Conservation (phyloP, 2,113 vertebrate genomes). For the Pseudorasbora parva region DNA sequence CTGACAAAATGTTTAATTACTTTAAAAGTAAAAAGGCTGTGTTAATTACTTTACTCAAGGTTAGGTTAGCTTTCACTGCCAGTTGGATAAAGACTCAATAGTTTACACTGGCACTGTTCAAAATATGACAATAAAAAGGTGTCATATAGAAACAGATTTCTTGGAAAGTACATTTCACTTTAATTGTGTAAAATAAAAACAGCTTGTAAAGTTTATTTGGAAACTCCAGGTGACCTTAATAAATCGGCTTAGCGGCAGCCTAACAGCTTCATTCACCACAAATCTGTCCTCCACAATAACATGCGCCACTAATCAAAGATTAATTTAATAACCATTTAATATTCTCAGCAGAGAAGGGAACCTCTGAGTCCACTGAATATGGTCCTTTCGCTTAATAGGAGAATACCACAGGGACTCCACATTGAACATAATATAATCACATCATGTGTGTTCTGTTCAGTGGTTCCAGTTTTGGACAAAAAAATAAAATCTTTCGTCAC, state of each 20-base stretch:
- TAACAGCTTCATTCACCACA: slow-evolving; percentile 78
- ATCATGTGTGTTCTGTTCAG: slow-evolving; percentile 77
- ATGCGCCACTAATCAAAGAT: slow-evolving; percentile 80
- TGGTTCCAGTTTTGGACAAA: slow-evolving; percentile 58
- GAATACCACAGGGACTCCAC: slow-evolving; percentile 75
- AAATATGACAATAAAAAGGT: slow-evolving; percentile 31
- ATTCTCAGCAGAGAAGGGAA: slow-evolving; percentile 75
- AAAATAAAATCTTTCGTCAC: slow-evolving; percentile 27
- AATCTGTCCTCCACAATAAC: slow-evolving; percentile 83
- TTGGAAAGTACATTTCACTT: slow-evolving; percentile 76
- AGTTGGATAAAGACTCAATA: neutral
- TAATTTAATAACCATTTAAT: slow-evolving; percentile 85
- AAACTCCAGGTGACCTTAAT: slow-evolving; percentile 78
- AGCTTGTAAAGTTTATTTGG: slow-evolving; percentile 80
- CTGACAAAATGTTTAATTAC: neutral
- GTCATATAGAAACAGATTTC: slow-evolving; percentile 71
- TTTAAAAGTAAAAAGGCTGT: neutral
- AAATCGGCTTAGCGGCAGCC: slow-evolving; percentile 80
- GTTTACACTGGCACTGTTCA: neutral
- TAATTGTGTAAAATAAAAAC: slow-evolving; percentile 76
- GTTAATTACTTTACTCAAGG: neutral
- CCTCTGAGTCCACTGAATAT: slow-evolving; percentile 66
- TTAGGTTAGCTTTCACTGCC: slow-evolving; percentile 5
- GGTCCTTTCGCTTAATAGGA: slow-evolving; percentile 68
- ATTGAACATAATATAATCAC: slow-evolving; percentile 80